phyloP scores from a whole-genome alignment of 2,113 vertebrate species.

The Leptosomus discolor region DNA sequence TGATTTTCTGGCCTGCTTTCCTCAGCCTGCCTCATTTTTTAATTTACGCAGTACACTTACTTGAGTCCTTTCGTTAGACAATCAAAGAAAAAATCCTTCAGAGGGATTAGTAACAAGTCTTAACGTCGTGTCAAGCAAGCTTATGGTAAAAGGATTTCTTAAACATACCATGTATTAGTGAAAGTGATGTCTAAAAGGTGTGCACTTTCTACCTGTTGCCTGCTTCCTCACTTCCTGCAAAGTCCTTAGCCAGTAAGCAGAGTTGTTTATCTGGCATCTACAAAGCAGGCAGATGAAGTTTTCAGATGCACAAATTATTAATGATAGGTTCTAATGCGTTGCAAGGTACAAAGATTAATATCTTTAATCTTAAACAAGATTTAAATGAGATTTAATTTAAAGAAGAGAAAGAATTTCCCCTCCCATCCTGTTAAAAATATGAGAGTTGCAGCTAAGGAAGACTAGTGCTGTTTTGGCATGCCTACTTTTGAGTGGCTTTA shows the following conservation, averaged over 20 bases:
- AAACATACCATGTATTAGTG: slow-evolving; percentile 44
- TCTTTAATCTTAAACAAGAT: no score
- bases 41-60: neutral
- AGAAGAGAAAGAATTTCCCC: neutral
- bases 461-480: neutral
- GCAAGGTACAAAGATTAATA: neutral
- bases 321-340: neutral
- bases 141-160: slow-evolving; percentile 76
- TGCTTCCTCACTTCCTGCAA: neutral
- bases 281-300: neutral
- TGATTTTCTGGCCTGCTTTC: neutral
- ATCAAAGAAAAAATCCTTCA: slow-evolving; percentile 7
- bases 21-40: neutral
- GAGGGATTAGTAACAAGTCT: slow-evolving; percentile 46
- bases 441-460: neutral
- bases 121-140: slow-evolving; percentile 64
- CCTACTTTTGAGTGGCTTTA: neutral
- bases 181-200: slow-evolving; percentile 22
- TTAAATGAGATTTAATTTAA: no score
- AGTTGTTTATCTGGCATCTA: neutral
- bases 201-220: neutral
- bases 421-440: neutral
- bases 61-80: neutral
- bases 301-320: neutral
- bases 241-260: neutral